phyloP scores from a whole-genome alignment of 35 echinoderm and acorn worm genomes.

The Heliocidaris tuberculata region DNA sequence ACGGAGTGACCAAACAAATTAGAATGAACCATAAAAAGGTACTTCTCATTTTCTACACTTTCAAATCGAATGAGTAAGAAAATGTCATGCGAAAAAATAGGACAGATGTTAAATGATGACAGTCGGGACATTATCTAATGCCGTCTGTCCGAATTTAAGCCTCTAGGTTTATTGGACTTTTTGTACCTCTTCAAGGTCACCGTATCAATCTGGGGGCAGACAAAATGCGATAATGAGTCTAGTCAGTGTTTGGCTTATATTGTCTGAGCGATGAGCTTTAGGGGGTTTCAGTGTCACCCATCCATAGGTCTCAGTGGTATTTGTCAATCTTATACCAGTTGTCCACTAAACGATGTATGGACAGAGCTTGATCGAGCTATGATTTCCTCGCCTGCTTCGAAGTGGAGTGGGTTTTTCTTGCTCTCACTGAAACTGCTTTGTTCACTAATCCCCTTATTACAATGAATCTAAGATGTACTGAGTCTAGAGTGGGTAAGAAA shows the following conservation, averaged over 20 bases:
- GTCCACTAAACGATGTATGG: too few species aligned
- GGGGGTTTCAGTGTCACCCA: too few species aligned
- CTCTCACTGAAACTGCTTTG: too few species aligned
- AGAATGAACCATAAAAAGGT: neutral
- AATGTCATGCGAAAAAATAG: neutral
- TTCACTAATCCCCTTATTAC: too few species aligned
- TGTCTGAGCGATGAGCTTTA: too few species aligned
- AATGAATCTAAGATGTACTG: too few species aligned
- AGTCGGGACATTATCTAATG: neutral
- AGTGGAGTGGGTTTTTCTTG: too few species aligned
- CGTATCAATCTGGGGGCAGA: neutral
- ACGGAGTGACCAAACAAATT: neutral
- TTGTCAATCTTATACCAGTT: too few species aligned
- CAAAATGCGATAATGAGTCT: neutral
- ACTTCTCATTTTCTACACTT: neutral
- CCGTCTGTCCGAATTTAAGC: neutral
- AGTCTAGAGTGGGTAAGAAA: too few species aligned
- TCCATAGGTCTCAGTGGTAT: too few species aligned
- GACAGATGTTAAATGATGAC: neutral
- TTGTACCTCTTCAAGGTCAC: neutral
- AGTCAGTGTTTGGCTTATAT: neutral
- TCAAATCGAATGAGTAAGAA: conserved; percentile 2
- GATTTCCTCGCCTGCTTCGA: too few species aligned
- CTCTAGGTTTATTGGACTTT: neutral
- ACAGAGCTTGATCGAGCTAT: too few species aligned